Conservation (phyloP, 2,888 invertebrate species). For the Drosophila melanosoma region DNA sequence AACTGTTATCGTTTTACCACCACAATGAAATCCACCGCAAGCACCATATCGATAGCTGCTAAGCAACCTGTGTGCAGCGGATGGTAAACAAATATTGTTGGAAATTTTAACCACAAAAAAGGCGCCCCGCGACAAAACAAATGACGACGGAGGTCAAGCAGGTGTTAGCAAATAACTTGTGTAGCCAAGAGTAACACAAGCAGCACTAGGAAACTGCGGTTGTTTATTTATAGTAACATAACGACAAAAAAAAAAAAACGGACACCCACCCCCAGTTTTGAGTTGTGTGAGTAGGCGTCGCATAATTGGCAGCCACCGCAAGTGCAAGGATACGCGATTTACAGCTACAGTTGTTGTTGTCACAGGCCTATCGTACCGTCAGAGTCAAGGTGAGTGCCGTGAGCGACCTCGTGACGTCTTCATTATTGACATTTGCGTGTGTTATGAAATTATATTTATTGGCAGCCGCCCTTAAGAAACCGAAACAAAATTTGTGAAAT, state of each 20-base stretch:
- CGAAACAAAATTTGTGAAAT: conserved; percentile 23
- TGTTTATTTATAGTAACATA: conserved; percentile 68
- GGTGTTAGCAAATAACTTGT: conserved; percentile 37
- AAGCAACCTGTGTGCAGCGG: conserved; percentile 46
- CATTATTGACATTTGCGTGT: conserved; percentile 63
- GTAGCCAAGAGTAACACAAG: conserved; percentile 41
- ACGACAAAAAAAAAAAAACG: conserved; percentile 36
- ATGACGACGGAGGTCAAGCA: conserved; percentile 32
- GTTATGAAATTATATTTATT: conserved; percentile 64
- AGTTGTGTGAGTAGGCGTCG: conserved; percentile 46
- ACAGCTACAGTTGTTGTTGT: conserved; percentile 18
- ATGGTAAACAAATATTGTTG: conserved; percentile 54
- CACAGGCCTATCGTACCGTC: conserved; percentile 41
- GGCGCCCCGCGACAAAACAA: conserved; percentile 21
- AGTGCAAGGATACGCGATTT: conserved; percentile 63
- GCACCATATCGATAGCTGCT: conserved; percentile 39
- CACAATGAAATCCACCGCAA: conserved; percentile 10
- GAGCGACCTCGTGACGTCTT: conserved; percentile 46
- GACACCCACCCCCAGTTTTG: conserved; percentile 26
- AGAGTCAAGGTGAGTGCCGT: conserved; percentile 67
- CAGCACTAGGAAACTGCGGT: conserved; percentile 44
- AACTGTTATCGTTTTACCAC: conserved; percentile 16
- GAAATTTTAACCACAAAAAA: conserved; percentile 28
- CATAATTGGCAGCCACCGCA: conserved; percentile 53
- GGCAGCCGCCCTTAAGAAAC: conserved; percentile 23